Conservation (phyloP, 2,113 vertebrate species). For the Genyomyrus donnyi region DNA sequence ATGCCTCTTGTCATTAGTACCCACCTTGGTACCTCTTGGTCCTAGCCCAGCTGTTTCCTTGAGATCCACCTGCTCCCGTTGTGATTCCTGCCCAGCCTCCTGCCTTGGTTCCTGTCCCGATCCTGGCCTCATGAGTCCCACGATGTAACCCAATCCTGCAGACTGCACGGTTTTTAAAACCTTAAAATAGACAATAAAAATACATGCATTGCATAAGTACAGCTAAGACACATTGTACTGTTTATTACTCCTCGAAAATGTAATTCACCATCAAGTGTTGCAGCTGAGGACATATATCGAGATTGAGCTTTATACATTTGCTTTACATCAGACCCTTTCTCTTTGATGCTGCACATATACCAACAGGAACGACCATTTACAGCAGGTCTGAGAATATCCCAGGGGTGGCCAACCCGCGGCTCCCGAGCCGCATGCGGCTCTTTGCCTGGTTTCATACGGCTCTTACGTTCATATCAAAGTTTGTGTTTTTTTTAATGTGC, state of each 20-base stretch:
- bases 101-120: not conserved
- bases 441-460: too few relatives aligned
- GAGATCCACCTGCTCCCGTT: not conserved
- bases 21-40: not conserved
- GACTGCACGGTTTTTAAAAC: not conserved
- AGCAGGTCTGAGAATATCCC: not conserved
- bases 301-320: not conserved
- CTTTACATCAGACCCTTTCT: not conserved
- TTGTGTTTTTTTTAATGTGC: too few relatives aligned
- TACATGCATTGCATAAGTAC: not conserved
- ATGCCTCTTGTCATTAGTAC: too few relatives aligned
- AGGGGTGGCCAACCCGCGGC: too few relatives aligned
- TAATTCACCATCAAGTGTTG: not conserved
- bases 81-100: not conserved
- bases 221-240: not conserved
- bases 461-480: too few relatives aligned
- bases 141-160: not conserved
- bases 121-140: not conserved
- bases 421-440: too few relatives aligned
- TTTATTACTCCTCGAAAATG: not conserved
- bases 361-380: not conserved
- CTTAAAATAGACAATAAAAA: not conserved
- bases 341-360: not conserved
- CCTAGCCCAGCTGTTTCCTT: not conserved
- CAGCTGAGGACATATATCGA: not conserved